Percentiles rank a stretch among this genome's conserved stretches.
Conservation (phyloP, 2,888 invertebrate species). For the Unio delphinus region DNA sequence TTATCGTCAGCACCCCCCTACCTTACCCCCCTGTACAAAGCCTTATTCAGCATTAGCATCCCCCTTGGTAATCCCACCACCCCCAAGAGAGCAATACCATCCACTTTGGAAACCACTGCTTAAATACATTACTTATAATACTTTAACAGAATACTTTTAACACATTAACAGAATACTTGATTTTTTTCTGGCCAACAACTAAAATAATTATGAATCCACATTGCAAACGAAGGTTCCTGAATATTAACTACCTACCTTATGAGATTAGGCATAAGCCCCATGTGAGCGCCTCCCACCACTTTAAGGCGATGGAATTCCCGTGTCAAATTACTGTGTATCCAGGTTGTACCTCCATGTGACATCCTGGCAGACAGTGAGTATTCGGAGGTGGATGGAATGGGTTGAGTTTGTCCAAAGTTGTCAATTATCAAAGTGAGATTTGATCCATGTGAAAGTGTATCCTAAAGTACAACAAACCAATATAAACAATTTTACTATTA, state of each 20-base stretch:
- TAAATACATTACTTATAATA: too few relatives aligned
- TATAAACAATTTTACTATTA: background rate
- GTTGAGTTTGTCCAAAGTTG: conserved; percentile 27
- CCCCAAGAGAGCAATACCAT: too few relatives aligned
- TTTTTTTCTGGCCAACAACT: too few relatives aligned
- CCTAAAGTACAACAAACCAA: conserved; percentile 25
- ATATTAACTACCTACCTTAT: conserved; percentile 34
- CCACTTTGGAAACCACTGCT: too few relatives aligned
- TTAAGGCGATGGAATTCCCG: conserved; percentile 36
- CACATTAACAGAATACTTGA: too few relatives aligned
- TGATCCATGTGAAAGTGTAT: conserved; percentile 30
- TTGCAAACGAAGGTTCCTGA: too few relatives aligned
- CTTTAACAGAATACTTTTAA: too few relatives aligned
- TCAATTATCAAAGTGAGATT: conserved; percentile 54
- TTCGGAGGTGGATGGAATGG: conserved; percentile 17
- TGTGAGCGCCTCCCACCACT: conserved; percentile 40
- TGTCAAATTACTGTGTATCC: conserved; percentile 32
- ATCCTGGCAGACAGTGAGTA: conserved; percentile 18
- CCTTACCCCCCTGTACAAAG: too few relatives aligned
- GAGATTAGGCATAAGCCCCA: conserved; percentile 44
- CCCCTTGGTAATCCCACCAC: too few relatives aligned
- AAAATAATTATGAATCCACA: too few relatives aligned
- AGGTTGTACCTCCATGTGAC: conserved; percentile 44
- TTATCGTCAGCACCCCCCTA: too few relatives aligned
- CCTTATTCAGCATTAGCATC: too few relatives aligned